Base-by-base conservation (phyloP, 2,797 vertebrate genomes). In the Helarctos malayanus region DNA sequence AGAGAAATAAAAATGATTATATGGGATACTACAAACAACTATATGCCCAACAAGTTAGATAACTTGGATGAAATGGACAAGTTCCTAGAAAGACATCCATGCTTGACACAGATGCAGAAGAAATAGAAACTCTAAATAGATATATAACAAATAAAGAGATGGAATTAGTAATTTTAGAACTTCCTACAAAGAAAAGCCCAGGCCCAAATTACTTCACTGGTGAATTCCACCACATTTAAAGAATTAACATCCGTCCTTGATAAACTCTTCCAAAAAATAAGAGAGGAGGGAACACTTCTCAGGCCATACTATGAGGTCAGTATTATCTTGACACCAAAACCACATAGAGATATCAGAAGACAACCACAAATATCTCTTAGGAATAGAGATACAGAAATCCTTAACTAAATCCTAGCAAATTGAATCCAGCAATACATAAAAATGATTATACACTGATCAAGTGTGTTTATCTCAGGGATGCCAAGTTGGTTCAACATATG, bases 191-290 rank as follows among this genome's bases (percentile, higher is more conserved):
- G 45, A 79, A 57, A 81, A 81, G 3, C 11, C 83, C 76, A 92
- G 38, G 7, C 47, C 61, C 41, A 73, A 91, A 54, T 80, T 71
- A 71, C 5, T 61, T 61, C 41, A 89, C 14, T 91, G 21, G 61
- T 69, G 35, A 91, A 81, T 69, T 81, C 38, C 15, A 81, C 63
- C 10, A 63, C 38, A 91, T 71, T 81, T 71, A 71, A 82, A 68
- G 18, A 91, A 69, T 32, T 79, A 85, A 76, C 29, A 91, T 49
- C 63, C 54, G 45, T 80, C 27, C 13, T 91, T 73, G 65, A 63
- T 81, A 83, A 92, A 81, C 25, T 65, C 79, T 85, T 79, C 32
- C 38, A 69, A 78, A 83, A 96, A 73, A 61, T 23, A n/a, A 27
- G 79, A 84, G 16, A 69, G n/a, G 15, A 78, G 27, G 32, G 35